These are phyloP conservation scores for Cassiopea andromeda DNA, from an alignment of 30 jellyfish, hydroid and myxozoan genomes.

Conservation along the genomic window DNA sequence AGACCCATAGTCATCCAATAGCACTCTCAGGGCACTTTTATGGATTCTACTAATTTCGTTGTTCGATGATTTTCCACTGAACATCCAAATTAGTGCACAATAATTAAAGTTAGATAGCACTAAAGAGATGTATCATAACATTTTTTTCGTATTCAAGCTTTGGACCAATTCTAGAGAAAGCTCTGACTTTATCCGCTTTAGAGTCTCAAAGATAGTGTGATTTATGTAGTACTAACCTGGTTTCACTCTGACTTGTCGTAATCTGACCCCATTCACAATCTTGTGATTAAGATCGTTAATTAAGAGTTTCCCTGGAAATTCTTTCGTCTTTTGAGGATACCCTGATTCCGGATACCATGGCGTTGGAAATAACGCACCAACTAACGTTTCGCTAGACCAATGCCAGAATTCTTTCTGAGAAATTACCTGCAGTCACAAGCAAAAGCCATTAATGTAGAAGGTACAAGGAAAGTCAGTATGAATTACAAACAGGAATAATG, in stretches of 20 bases:
- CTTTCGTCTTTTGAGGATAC: slow-evolving; percentile 57
- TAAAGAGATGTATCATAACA: no score
- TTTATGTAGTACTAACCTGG: slow-evolving; percentile 73
- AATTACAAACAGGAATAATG: no score
- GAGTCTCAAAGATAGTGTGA: no score
- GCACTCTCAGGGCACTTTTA: no score
- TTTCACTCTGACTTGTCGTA: slow-evolving; percentile 90
- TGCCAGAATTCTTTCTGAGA: slow-evolving; percentile 90
- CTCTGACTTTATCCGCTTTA: no score
- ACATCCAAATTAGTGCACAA: no score
- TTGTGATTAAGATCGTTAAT: slow-evolving; percentile 84
- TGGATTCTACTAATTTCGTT: no score
- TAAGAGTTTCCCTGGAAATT: slow-evolving; percentile 90
- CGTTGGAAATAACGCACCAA: slow-evolving; percentile 75
- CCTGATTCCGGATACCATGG: slow-evolving; percentile 70
- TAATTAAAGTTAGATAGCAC: no score
- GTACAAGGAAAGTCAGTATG: not conserved
- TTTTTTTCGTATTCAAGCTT: no score
- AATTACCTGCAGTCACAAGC: slow-evolving; percentile 45
- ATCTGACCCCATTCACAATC: slow-evolving; percentile 90
- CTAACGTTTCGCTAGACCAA: slow-evolving; percentile 72
- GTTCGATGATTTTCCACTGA: no score
- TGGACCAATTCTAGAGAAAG: no score
- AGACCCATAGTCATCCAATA: no score
- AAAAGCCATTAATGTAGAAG: not conserved